Base-by-base conservation (phyloP, 2,797 vertebrate genomes). In the Phyllotis vaccarum region DNA sequence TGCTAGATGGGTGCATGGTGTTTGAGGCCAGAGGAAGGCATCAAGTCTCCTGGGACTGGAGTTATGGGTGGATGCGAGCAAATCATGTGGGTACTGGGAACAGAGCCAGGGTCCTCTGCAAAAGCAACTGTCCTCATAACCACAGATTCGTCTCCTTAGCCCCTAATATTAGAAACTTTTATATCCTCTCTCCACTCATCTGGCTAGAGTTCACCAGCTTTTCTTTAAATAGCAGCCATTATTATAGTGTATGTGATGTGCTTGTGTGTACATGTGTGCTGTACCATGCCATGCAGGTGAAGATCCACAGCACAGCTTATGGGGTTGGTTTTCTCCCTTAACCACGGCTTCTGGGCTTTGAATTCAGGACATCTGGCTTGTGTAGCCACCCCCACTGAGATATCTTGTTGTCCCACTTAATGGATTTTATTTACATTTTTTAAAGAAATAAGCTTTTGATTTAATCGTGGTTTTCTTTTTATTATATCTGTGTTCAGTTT, bases 131-230 rank as follows among this genome's bases (percentile, higher is more conserved):
- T 22, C 40, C 13, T 40, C 22, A 40, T 81, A 37, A 40, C n/a
- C 54, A 40, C n/a, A 58, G 12, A 58, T 40, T n/a, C 22, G 58
- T 81, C 22, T 58, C 54, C 58, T n/a, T 34, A 58, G 52, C 3
- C 52, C 78, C 52, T 27, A 8, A 14, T 54, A 79, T 3, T 80
- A 56, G 13, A 40, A 58, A 40, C 40, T 81, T 81, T 95, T 5
- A 80, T 87, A 75, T 54, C 40, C 66, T 75, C 19, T 46, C 54
- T 76, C 9, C 34, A 54, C 75, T 81, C 66, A 27, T 70, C 17
- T 94, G 76, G 37, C 62, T 79, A 60, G 70, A 95, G 12, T 70
- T 82, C 82, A 58, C 66, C 68, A 89, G 24, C 68, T 85, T 64
- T 64, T 46, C 78, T 83, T 54, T 52, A 49, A 56, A 80, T 37